phyloP scores from a whole-genome alignment of 2,113 vertebrate species.

The Acrocephalus kingi region DNA sequence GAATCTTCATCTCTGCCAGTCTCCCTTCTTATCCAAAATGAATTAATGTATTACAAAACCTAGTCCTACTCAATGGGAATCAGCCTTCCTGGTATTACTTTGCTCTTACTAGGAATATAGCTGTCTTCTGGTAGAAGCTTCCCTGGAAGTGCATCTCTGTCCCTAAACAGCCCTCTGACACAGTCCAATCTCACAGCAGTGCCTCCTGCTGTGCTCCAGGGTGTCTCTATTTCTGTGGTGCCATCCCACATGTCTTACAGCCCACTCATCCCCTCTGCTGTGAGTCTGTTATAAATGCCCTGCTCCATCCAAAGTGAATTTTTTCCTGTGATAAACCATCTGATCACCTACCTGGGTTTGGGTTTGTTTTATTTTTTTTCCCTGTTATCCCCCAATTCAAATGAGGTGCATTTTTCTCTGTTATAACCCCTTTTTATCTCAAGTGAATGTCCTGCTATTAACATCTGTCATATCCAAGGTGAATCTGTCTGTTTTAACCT shows the following conservation, averaged over 20 bases:
- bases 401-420: conserved; percentile 26
- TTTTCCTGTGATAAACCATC: conserved; percentile 1
- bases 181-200: not conserved
- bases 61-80: not conserved
- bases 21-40: not conserved
- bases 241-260: not conserved
- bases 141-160: not conserved
- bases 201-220: not conserved
- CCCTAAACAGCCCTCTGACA: not conserved
- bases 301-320: not conserved
- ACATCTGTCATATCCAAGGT: conserved; percentile 58
- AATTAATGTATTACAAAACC: not conserved
- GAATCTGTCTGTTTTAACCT: conserved; percentile 47
- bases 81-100: not conserved
- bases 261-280: not conserved
- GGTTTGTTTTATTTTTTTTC: not conserved
- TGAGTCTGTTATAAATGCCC: not conserved
- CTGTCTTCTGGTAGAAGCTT: not conserved
- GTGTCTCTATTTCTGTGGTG: not conserved
- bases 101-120: not conserved
- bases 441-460: conserved; percentile 33
- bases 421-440: conserved; percentile 28
- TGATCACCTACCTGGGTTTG: not conserved
- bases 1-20: not conserved
- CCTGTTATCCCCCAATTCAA: not conserved